Evolutionary conservation across 2,797 vertebrate species (phyloP), one percentile per base, ranked within the genome.

Genomic region (Atherinosoma microstoma): DNA sequence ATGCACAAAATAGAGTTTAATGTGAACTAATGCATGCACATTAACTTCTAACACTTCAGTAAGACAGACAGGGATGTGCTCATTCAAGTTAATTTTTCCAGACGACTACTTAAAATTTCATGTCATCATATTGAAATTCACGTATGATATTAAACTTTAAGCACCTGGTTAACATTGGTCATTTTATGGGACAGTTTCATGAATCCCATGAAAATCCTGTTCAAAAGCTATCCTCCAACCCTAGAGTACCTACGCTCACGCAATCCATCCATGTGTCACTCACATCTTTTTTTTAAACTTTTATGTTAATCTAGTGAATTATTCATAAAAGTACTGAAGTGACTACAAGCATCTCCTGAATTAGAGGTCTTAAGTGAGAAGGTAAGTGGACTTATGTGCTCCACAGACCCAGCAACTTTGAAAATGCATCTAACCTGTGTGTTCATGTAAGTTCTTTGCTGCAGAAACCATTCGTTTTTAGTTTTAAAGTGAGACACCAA

Each of bases 291-390:
- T 79, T 54, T 83, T 83, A 94, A 94, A 91, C 51, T 87, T 89
- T 89, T 22, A 91, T 90, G 64, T 27, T 64, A 85, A 91, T 72
- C 57, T 51, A 40, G 32, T 89, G 51, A 90, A 92, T 91, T 85
- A 88, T 86, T 87, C 77, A 89, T 49, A 58, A 4, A 9, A 49
- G 24, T 74, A 78, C 79, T 82, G 80, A 81, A 78, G 89, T 70
- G 47, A 62, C 76, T 64, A 81, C 65, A 24, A 66, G 67, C 65
- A 64, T 75, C 29, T 42, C 30, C 22, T 35, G 80, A 77, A 78
- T 84, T 64, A 77, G 71, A 73, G 53, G 42, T 24, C 34, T 47
- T 42, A 45, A 70, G 56, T 63, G 53, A 22, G 70, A 69, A 64
- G 56, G 64, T 53, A 63, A 70, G 51, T 36, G 20, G 40, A 36